phyloP scores from a whole-genome alignment of 2,888 invertebrate species.

The Colostygia pectinataria region DNA sequence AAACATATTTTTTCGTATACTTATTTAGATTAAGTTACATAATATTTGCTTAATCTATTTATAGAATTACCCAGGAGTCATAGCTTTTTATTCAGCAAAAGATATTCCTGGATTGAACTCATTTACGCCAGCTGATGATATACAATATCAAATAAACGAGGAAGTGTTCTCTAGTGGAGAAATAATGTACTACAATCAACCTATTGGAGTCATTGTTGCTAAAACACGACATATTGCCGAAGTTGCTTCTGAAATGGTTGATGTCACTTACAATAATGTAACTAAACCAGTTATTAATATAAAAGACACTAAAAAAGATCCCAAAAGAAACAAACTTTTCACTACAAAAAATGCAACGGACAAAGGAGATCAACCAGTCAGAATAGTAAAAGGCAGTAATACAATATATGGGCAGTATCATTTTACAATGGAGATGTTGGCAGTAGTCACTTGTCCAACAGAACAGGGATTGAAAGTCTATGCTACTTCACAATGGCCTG shows the following conservation, averaged over 20 bases:
- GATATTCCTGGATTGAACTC: constrained; percentile 87
- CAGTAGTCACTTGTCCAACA: constrained; percentile 80
- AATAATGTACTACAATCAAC: constrained; percentile 85
- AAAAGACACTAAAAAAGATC: constrained; percentile 21
- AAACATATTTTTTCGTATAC: too few relatives aligned
- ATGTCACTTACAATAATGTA: constrained; percentile 74
- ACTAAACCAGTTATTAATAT: constrained; percentile 39
- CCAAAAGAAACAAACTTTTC: constrained; percentile 10
- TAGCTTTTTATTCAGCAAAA: constrained; percentile 84
- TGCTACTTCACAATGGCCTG: constrained; percentile 80
- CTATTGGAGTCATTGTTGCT: constrained; percentile 86
- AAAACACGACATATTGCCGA: constrained; percentile 75
- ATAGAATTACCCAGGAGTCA: constrained; percentile 84
- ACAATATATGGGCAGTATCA: constrained; percentile 81
- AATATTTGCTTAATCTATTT: constrained; percentile 30
- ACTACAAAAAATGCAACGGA: constrained; percentile 17
- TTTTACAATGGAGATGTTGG: constrained; percentile 86
- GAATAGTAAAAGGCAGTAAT: constrained; percentile 34
- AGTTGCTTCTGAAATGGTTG: constrained; percentile 79
- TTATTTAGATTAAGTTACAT: neutral
- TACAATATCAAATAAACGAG: constrained; percentile 43
- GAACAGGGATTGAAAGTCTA: constrained; percentile 86
- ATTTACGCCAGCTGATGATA: constrained; percentile 54
- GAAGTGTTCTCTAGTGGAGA: constrained; percentile 76
- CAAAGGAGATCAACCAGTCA: constrained; percentile 18